A percentile compares a stretch with the other conserved stretches of the same genome.
These are phyloP conservation scores for Drosophila neotestacea DNA, from an alignment of 2,888 invertebrate genomes.

Conservation along the genomic window DNA sequence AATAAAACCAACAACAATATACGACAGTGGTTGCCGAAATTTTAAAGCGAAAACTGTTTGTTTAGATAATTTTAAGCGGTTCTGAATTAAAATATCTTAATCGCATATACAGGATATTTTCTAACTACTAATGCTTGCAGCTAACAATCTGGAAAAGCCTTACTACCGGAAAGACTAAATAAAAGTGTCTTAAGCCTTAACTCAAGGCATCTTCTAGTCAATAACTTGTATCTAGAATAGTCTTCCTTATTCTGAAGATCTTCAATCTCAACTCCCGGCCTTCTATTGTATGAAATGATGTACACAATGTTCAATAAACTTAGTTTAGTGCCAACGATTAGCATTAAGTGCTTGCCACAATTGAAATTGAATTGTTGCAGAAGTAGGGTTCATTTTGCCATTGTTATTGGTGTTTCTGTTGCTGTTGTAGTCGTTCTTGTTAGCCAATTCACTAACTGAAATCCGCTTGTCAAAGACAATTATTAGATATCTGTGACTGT, in stretches of 20 bases:
- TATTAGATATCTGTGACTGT: conserved; percentile 58
- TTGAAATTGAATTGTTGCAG: conserved; percentile 42
- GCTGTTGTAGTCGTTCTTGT: not conserved
- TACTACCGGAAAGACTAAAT: too few relatives aligned
- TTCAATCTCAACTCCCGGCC: not conserved
- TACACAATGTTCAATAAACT: conserved; percentile 18
- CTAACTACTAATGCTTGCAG: too few relatives aligned
- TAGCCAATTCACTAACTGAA: conserved; percentile 21
- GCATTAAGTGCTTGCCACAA: conserved; percentile 34
- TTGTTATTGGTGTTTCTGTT: conserved; percentile 15
- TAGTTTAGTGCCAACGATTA: conserved; percentile 38
- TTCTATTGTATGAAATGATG: not conserved
- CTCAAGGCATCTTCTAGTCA: not conserved
- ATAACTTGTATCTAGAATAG: not conserved
- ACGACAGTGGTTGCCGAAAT: too few relatives aligned
- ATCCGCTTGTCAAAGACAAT: conserved; percentile 71
- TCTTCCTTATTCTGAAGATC: not conserved
- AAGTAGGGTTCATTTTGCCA: conserved; percentile 20
- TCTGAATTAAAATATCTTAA: too few relatives aligned
- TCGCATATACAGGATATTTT: too few relatives aligned
- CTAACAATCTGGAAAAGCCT: too few relatives aligned
- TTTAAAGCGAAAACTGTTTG: too few relatives aligned
- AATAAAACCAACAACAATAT: too few relatives aligned
- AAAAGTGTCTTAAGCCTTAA: not conserved
- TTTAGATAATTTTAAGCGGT: too few relatives aligned